phyloP scores from a whole-genome alignment of 2,888 invertebrate species.

The Agrypnus murinus region DNA sequence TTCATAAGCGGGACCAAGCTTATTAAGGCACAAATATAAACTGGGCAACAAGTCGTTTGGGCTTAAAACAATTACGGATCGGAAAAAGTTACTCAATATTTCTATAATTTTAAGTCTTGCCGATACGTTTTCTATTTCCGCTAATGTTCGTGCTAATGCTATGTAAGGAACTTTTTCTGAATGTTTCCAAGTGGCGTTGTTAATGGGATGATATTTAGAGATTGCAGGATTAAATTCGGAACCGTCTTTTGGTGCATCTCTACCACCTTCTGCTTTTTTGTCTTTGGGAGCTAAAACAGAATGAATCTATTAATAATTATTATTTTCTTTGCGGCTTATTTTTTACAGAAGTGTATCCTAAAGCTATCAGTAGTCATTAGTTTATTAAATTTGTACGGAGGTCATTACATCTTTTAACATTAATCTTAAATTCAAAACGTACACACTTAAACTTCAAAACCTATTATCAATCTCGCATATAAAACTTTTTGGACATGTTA shows the following conservation, averaged over 20 bases:
- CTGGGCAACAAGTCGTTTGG: conserved; percentile 93
- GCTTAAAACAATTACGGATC: conserved; percentile 90
- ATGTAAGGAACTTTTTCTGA: conserved; percentile 91
- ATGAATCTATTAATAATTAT: not conserved
- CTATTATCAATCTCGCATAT: too few species aligned
- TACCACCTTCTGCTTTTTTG: not conserved
- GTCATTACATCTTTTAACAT: not conserved
- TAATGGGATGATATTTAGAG: conserved; percentile 85
- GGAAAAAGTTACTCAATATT: conserved; percentile 91
- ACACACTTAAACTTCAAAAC: too few species aligned
- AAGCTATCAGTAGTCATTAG: too few species aligned
- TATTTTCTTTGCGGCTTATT: too few species aligned
- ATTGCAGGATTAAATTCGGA: conserved; percentile 82
- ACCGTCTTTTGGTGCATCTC: conserved; percentile 29
- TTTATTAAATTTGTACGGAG: not conserved
- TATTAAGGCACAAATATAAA: conserved; percentile 96
- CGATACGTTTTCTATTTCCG: conserved; percentile 89
- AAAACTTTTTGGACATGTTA: too few species aligned
- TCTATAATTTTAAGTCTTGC: conserved; percentile 93
- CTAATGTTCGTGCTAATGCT: conserved; percentile 92
- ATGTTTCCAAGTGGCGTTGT: conserved; percentile 87
- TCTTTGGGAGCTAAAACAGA: not conserved
- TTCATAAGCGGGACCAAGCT: conserved; percentile 96
- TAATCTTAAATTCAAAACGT: too few species aligned
- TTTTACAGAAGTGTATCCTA: too few species aligned